Conservation (phyloP, 2,888 invertebrate genomes). For the Synanthedon tipuliformis region DNA sequence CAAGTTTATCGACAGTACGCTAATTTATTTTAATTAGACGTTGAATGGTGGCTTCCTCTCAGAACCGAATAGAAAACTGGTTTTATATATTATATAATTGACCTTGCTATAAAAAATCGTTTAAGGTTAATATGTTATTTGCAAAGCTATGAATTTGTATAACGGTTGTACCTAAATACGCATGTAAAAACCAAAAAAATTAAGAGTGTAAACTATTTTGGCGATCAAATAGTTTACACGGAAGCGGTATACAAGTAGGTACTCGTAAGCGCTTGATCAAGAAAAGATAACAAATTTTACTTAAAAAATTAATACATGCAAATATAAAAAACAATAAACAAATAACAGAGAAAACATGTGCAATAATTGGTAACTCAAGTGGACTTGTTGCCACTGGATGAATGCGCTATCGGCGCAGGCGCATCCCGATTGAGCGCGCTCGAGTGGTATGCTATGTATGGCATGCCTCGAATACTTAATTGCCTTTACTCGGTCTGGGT, state of each 20-base stretch:
- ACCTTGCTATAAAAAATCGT: slow-evolving; percentile 16
- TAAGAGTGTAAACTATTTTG: too few species aligned
- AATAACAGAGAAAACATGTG: too few species aligned
- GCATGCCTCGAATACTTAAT: slow-evolving; percentile 43
- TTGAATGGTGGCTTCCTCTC: slow-evolving; percentile 27
- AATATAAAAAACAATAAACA: too few species aligned
- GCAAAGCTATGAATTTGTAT: background rate
- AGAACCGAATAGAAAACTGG: slow-evolving; percentile 2
- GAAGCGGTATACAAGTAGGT: too few species aligned
- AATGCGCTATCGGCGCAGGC: slow-evolving; percentile 17
- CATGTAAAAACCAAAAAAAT: too few species aligned
- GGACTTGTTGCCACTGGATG: background rate
- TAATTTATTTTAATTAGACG: slow-evolving; percentile 25
- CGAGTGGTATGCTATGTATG: slow-evolving; percentile 25
- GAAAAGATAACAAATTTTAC: too few species aligned
- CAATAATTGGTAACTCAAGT: background rate
- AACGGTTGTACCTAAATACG: too few species aligned
- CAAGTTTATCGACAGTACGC: slow-evolving; percentile 4
- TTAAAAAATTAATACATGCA: too few species aligned
- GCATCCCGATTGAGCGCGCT: slow-evolving; percentile 40
- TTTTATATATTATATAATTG: slow-evolving; percentile 2
- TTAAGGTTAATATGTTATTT: background rate
- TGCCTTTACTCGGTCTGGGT: slow-evolving; percentile 30
- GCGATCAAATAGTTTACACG: too few species aligned
- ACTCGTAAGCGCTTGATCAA: too few species aligned